Evolutionary conservation across 2,888 invertebrate genomes (phyloP), one percentile per base, ranked within the genome.

Genomic region (Sphecodes monilicornis): DNA sequence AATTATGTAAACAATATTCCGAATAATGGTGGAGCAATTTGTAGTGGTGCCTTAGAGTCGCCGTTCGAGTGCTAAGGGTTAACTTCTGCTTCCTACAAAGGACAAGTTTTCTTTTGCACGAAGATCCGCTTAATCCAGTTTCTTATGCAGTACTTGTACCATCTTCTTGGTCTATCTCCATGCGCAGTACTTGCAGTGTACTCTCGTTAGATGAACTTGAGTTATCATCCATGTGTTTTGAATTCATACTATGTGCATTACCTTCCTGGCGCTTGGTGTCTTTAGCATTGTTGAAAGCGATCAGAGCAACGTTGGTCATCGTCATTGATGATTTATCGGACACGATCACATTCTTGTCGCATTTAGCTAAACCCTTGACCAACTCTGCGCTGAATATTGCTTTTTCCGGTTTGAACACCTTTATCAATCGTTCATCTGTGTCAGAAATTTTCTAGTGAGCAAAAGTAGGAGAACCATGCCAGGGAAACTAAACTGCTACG

Each of bases 301-400:
- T 39, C 32, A 66, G 39, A 64, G 32, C 0, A 64, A 39, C 10
- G 0, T 13, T 11, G 22, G n/a, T 11, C 11, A 66, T 22, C 11
- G 10, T 66, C n/a, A 66, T 32, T 2, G 5, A 18, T 16, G 1
- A 32, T 0, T 64, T 10, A 11, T 39, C 10, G n/a, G 39, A 4
- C 0, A 0, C 0, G 1, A 36, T 36, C 5, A 1, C 0, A 8
- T 0, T 0, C 0, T 10, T 10, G 10, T 22, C 2, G 50, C 50
- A 22, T 22, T 50, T 22, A 50, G 1, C 2, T 10, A n/a, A 3
- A 2, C 50, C 50, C 22, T n/a, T 10, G 3, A 3, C 16, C 26
- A 60, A 11, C 16, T 1, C 1, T 60, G 1, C 57, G 11, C 29
- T 4, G 57, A 60, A 11, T 1, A 29, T 26, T 16, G 16, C 57